Evolutionary conservation across 1,140 invertebrate genomes (phyloP), one percentile per base, ranked within the genome.

Genomic region (Anastrepha ludens): DNA sequence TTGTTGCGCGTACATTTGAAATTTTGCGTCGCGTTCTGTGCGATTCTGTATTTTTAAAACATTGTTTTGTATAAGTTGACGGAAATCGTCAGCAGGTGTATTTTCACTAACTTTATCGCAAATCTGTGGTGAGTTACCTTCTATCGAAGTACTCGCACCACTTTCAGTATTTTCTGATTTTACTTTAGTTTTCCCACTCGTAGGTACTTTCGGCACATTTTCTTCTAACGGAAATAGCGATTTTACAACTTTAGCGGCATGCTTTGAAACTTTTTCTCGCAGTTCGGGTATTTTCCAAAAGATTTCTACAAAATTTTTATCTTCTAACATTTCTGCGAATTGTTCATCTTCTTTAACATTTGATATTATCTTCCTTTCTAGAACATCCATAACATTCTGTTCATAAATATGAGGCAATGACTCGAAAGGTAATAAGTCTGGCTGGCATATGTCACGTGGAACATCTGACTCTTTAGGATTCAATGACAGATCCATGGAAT

Each of bases 361-460:
- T 6, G 44, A 64, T 17, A 92, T 17, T 3, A 90, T 89, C n/a
- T 90, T 91, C 6, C 89, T 86, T 59, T 91, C 90, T 7, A 93
- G 86, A 5, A 92, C 20, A 64, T 93, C 92, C 90, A 91, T 90
- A 0, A 93, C 78, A 87, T 92, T 91, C 20, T 90, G 89, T 81
- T 92, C 91, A 60, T 87, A 91, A 8, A 93, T 91, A 85, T 91
- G 90, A 13, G 92, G 90, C 39, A 93, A 55, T 0, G 81, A 87
- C 81, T 92, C 89, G 59, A 92, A 91, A 0, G 92, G 92, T 62
- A 93, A 47, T 13, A 91, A 47, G 90, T 93, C 91, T 20, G 91
- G 90, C 7, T 89, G 87, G 0, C 78, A 89, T 29, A 88, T 90
- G 3, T 90, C 74, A 9, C 91, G 86, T 13, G 90, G 90, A 58